Evolutionary conservation across 2,113 vertebrate genomes (phyloP).

Genomic region (Nothobranchius kuhntae): DNA sequence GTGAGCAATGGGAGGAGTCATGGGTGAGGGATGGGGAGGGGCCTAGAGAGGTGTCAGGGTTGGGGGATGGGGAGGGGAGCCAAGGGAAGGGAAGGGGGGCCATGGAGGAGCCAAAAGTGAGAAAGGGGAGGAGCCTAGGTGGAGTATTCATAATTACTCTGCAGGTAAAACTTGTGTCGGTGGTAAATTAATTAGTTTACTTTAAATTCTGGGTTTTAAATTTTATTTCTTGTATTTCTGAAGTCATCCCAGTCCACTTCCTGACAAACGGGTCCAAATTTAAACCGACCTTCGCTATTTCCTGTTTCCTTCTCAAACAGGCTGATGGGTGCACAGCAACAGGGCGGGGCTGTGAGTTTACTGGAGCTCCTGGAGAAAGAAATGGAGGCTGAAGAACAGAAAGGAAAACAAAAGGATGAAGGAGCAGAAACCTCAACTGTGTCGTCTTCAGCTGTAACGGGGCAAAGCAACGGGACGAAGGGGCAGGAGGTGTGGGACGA

Average conservation of each 20-base stretch:
- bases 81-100: too few species aligned
- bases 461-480: slow-evolving; percentile 13
- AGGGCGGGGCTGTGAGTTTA: slow-evolving; percentile 26
- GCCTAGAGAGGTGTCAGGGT: neutral
- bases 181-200: too few species aligned
- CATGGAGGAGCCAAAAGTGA: too few species aligned
- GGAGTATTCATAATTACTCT: too few species aligned
- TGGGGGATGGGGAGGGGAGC: neutral
- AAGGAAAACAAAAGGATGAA: slow-evolving; percentile 9
- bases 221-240: too few species aligned
- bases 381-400: slow-evolving; percentile 7
- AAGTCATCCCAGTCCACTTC: neutral
- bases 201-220: too few species aligned
- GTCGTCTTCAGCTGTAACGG: neutral
- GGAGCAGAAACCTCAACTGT: neutral
- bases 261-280: too few species aligned
- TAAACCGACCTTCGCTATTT: too few species aligned
- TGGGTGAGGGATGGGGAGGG: neutral
- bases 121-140: too few species aligned
- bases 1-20: neutral
- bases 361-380: slow-evolving; percentile 64
- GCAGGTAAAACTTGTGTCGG: too few species aligned
- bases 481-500: slow-evolving; percentile 62
- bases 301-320: slow-evolving; percentile 21
- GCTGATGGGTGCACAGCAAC: neutral